Evolutionary conservation across 2,113 vertebrate genomes (phyloP).

Genomic region (Chaetura pelagica): DNA sequence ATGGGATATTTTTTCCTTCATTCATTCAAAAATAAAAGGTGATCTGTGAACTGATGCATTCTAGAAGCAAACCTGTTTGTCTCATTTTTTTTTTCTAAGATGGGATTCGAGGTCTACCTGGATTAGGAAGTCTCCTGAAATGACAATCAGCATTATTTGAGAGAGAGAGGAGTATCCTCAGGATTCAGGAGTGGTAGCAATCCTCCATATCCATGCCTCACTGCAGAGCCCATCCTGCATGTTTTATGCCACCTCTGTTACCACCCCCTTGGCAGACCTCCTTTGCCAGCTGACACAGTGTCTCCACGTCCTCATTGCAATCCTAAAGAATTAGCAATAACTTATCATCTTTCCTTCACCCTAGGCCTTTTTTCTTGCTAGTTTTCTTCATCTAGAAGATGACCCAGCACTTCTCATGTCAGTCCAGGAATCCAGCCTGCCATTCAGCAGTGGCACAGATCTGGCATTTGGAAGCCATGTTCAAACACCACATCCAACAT

Average conservation of each 20-base stretch:
- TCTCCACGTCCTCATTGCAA: background rate
- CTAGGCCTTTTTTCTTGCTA: background rate
- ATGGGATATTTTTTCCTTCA: background rate
- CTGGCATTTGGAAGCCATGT: background rate
- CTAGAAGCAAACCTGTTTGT: background rate
- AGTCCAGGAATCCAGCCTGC: background rate
- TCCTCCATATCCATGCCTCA: background rate
- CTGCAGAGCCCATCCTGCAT: background rate
- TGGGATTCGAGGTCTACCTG: background rate
- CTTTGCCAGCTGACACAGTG: background rate
- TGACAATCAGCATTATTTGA: background rate
- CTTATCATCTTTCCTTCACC: background rate
- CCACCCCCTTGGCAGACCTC: background rate
- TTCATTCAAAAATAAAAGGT: background rate
- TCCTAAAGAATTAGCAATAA: background rate
- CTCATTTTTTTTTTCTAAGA: background rate
- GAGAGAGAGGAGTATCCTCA: background rate
- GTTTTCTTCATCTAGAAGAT: background rate
- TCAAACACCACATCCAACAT: background rate
- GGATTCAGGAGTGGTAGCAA: background rate
- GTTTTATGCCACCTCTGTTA: background rate
- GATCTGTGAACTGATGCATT: background rate
- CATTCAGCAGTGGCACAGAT: background rate
- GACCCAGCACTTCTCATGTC: background rate
- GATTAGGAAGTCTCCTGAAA: background rate